phyloP scores from a whole-genome alignment of 2,797 vertebrate genomes.

The Sebastes oblongus region DNA sequence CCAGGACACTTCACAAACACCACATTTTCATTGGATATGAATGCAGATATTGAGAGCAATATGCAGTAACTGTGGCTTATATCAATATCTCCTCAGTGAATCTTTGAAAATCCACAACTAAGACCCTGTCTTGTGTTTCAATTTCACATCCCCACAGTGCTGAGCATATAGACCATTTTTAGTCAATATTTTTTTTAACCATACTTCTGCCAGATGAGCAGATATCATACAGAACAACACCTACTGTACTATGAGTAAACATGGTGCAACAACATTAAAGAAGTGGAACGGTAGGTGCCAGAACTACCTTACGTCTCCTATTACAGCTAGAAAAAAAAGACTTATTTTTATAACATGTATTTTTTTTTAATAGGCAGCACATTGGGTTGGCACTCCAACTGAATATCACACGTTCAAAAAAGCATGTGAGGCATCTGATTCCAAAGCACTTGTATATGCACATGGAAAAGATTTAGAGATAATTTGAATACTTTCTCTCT shows the following conservation, averaged over 20 bases:
- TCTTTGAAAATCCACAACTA: constrained; percentile 24
- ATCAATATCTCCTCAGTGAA: constrained; percentile 21
- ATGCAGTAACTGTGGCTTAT: constrained; percentile 37
- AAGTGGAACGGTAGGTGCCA: neutral
- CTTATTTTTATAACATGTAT: neutral
- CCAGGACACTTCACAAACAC: constrained; percentile 17
- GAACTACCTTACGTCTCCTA: neutral
- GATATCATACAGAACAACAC: constrained; percentile 27
- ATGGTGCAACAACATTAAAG: constrained; percentile 3
- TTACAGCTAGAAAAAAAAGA: neutral
- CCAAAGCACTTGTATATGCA: neutral
- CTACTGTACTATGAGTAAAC: constrained; percentile 28
- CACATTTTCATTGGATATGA: constrained; percentile 5
- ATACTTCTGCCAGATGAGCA: constrained; percentile 22
- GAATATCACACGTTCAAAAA: neutral
- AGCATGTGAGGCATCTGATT: neutral
- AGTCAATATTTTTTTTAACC: constrained; percentile 10
- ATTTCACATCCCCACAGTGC: constrained; percentile 31
- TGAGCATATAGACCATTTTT: neutral
- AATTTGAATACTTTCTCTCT: neutral
- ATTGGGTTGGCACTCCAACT: constrained; percentile 1
- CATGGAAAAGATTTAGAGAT: neutral
- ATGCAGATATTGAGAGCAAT: constrained; percentile 43
- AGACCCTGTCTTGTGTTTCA: constrained; percentile 34
- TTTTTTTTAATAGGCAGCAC: constrained; percentile 2